These are phyloP conservation scores for Schrankia costaestrigalis DNA, from an alignment of 2,888 invertebrate species.

Conservation along the genomic window DNA sequence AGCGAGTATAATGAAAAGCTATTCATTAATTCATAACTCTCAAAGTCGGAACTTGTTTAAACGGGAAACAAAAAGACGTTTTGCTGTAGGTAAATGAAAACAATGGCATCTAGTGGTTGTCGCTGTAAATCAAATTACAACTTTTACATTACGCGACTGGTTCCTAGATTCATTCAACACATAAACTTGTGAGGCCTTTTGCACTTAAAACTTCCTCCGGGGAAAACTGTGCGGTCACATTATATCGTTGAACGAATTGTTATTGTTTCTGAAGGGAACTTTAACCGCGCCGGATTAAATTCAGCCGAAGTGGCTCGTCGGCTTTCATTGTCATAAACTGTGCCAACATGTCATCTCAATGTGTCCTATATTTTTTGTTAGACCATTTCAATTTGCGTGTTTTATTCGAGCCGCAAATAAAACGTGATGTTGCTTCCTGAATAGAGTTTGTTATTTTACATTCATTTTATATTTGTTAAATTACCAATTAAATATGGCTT, in stretches of 20 bases:
- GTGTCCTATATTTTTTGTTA: slow-evolving; percentile 29
- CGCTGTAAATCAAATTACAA: slow-evolving; percentile 69
- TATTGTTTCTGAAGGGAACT: slow-evolving; percentile 67
- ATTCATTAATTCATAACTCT: slow-evolving; percentile 50
- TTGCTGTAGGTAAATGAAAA: slow-evolving; percentile 51
- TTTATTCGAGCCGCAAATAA: slow-evolving; percentile 19
- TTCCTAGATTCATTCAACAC: slow-evolving; percentile 62
- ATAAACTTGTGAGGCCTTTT: slow-evolving; percentile 68
- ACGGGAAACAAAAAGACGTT: slow-evolving; percentile 48
- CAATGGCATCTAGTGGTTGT: slow-evolving; percentile 53
- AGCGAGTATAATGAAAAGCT: slow-evolving; percentile 38
- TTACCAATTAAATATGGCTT: too few relatives aligned
- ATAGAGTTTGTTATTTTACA: too few relatives aligned
- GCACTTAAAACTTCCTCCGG: slow-evolving; percentile 63
- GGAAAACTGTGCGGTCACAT: slow-evolving; percentile 58
- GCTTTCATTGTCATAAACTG: slow-evolving; percentile 41
- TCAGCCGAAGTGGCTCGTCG: slow-evolving; percentile 44
- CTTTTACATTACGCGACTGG: slow-evolving; percentile 61
- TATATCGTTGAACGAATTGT: slow-evolving; percentile 64
- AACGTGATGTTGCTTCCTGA: slow-evolving; percentile 14
- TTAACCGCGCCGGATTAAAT: slow-evolving; percentile 55
- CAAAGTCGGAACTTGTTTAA: slow-evolving; percentile 47
- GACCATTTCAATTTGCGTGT: slow-evolving; percentile 25
- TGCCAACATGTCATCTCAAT: slow-evolving; percentile 36
- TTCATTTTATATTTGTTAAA: too few relatives aligned